These are phyloP conservation scores for Halotydeus destructor DNA, from an alignment of 1,140 invertebrate genomes.

Conservation along the genomic window DNA sequence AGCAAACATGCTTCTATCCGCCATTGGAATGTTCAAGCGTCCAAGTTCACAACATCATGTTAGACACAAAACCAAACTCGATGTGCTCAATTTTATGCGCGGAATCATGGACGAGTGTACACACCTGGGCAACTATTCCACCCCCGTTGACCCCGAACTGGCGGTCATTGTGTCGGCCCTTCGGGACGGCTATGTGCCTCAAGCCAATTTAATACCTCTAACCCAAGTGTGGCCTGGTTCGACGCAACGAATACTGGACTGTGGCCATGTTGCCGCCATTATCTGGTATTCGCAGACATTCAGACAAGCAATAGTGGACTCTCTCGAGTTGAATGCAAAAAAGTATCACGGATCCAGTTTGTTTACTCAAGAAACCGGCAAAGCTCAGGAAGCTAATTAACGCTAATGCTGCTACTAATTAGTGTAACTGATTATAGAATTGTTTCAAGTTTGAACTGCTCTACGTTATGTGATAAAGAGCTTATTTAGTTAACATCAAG, in stretches of 20 bases:
- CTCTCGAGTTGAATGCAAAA: constrained; percentile 5
- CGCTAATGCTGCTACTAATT: no score
- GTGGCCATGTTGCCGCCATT: constrained; percentile 76
- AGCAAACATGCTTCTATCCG: not conserved
- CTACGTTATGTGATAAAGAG: no score
- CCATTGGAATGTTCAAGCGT: not conserved
- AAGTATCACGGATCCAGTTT: constrained; percentile 6
- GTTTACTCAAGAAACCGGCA: constrained; percentile 1
- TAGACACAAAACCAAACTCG: constrained; percentile 19
- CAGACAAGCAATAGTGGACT: constrained; percentile 13
- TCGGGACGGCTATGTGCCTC: constrained; percentile 77
- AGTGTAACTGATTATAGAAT: no score
- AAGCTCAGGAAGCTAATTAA: no score
- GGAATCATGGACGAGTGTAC: constrained; percentile 98
- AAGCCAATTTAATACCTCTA: constrained; percentile 52
- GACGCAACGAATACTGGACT: constrained; percentile 61
- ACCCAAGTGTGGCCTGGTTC: constrained; percentile 77
- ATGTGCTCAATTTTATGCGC: constrained; percentile 79
- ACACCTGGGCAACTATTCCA: constrained; percentile 74
- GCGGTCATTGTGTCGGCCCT: constrained; percentile 24
- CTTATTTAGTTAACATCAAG: no score
- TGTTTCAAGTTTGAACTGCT: no score
- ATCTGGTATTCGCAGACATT: constrained; percentile 64
- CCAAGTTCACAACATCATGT: constrained; percentile 3
- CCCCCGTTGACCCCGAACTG: constrained; percentile 19